Evolutionary conservation across 2,797 vertebrate species (phyloP), one percentile per base, ranked within the genome.

Genomic region (Rhinichthys osculus): DNA sequence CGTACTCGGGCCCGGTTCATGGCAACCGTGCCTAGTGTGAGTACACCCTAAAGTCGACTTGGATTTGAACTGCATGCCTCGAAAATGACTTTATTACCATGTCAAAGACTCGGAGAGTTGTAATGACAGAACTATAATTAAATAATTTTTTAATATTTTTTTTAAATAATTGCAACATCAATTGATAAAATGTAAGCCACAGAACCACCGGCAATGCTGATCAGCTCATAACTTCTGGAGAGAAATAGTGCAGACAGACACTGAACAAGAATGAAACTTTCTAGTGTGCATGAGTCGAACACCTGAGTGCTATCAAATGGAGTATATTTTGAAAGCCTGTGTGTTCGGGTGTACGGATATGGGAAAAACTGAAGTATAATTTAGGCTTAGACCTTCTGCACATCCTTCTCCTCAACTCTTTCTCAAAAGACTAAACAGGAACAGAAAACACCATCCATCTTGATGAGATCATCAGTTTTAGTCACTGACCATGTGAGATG

Each of bases 391-490:
- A 54, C 30, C 33, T 62, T 62, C 54, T 21, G 7, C 76, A 78
- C 57, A 40, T 38, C 30, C 19, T 57, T 77, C 33, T 77, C 50
- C 50, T 62, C 9, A 62, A 62, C 54, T 62, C 50, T 54, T 50
- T 30, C 6, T 38, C 7, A 62, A 40, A 59, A 78, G 76, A 78
- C 76, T 78, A 78, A 78, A 78, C 76, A 78, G 76, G 76, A 78
- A 78, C 54, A 78, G 54, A 78, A 78, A 78, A 62, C 35, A 42
- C 23, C 76, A 78, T 62, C 54, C 38, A 10, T 78, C 38, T 42
- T 0, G 42, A 66, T 47, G 59, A 80, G 40, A 66, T 66, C 59
- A 66, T 80, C 42, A 8, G 40, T 47, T 80, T 64, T 11, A 21
- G 78, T 79, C 59, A 79, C 38, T 64, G 77, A 27, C 59, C 38